These are phyloP conservation scores for Hirtodrosophila confusa DNA, from an alignment of 2,888 invertebrate species.

Conservation along the genomic window DNA sequence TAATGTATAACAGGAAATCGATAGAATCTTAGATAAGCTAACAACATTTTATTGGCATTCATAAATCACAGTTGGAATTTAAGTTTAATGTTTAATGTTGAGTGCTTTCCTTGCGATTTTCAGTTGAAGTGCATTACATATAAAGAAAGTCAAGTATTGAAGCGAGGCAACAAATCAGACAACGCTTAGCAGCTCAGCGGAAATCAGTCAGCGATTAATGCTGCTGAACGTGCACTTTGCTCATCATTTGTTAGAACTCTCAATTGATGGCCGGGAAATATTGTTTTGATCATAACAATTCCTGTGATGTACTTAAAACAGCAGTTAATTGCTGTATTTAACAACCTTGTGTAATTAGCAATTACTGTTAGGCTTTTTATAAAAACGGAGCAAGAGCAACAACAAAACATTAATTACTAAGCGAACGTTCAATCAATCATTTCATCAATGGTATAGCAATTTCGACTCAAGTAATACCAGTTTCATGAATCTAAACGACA, in stretches of 20 bases:
- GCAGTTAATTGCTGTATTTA: neutral
- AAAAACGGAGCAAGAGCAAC: neutral
- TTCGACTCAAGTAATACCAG: slow-evolving; percentile 47
- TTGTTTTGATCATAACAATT: no score
- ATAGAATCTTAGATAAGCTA: slow-evolving; percentile 22
- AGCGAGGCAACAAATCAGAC: no score
- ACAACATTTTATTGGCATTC: slow-evolving; percentile 30
- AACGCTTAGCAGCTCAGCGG: no score
- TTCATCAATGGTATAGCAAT: slow-evolving; percentile 39
- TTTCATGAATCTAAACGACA: slow-evolving; percentile 27
- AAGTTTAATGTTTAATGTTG: neutral
- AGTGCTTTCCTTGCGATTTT: slow-evolving; percentile 20
- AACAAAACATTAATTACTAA: slow-evolving; percentile 21
- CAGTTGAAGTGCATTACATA: neutral
- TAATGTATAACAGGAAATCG: slow-evolving; percentile 55
- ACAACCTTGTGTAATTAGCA: slow-evolving; percentile 1
- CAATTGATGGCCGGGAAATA: no score
- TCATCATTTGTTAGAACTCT: no score
- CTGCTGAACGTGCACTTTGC: no score
- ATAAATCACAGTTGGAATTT: slow-evolving; percentile 12
- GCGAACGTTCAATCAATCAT: slow-evolving; percentile 42
- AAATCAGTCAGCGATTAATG: no score
- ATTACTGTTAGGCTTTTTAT: neutral
- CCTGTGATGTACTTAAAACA: neutral
- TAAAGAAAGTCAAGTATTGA: neutral